Evolutionary conservation across 2,797 vertebrate species (phyloP).

Genomic region (Tinamus major): DNA sequence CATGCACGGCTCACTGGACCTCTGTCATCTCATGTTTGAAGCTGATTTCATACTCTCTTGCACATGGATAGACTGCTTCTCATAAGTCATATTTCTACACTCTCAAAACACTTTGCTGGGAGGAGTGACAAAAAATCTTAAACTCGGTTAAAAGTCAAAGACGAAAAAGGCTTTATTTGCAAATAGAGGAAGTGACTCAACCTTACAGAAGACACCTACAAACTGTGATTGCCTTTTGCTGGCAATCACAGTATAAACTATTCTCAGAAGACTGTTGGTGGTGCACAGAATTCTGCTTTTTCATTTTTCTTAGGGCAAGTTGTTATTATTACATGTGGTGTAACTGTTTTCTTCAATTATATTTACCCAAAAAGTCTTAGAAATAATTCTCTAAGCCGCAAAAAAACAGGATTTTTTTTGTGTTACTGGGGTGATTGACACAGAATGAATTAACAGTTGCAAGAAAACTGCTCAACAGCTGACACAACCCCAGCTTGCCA

Average conservation of each 20-base stretch:
- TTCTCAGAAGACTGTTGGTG: neutral
- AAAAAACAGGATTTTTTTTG: neutral
- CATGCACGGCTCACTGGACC: neutral
- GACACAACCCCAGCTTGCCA: neutral
- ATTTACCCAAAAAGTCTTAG: neutral
- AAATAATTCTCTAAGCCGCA: neutral
- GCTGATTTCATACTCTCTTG: neutral
- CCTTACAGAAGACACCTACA: neutral
- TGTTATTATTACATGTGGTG: neutral
- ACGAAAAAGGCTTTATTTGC: neutral
- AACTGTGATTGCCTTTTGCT: neutral
- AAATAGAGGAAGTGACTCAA: neutral
- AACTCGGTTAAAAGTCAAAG: neutral
- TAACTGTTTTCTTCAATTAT: neutral
- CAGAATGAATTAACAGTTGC: accelerated
- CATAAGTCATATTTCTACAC: neutral
- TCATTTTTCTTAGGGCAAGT: neutral
- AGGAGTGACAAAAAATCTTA: neutral
- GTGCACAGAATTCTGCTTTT: neutral
- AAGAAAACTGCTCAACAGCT: neutral
- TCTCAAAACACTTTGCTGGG: neutral
- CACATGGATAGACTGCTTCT: neutral
- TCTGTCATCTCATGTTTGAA: neutral
- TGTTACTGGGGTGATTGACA: neutral
- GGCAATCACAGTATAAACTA: neutral